A percentile compares a stretch with the other conserved stretches of the same genome.
Evolutionary conservation across 2,797 vertebrate species (phyloP).

Genomic region (Anguilla pacifica): DNA sequence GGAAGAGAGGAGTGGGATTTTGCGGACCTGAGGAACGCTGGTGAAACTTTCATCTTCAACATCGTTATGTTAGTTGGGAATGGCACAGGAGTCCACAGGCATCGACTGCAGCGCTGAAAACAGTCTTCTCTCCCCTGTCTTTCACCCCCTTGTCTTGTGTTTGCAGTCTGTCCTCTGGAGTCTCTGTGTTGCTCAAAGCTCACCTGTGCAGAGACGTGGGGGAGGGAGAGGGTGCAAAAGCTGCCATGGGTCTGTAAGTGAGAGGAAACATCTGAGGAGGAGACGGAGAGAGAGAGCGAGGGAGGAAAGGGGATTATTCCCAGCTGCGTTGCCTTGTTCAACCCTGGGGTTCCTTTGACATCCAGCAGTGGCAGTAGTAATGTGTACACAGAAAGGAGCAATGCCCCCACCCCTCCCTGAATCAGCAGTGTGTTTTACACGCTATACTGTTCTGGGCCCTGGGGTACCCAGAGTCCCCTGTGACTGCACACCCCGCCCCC

Average conservation of each 20-base stretch:
- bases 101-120: neutral
- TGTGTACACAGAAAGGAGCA: neutral
- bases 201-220: neutral
- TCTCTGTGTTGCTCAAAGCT: neutral
- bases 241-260: neutral
- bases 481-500: no score
- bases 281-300: no score
- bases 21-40: neutral
- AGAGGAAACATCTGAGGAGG: neutral
- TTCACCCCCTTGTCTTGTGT: neutral
- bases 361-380: neutral
- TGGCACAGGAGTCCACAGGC: neutral
- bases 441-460: neutral
- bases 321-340: neutral
- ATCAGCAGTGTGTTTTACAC: neutral
- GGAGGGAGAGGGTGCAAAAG: neutral
- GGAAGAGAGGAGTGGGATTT: neutral
- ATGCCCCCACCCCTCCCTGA: neutral
- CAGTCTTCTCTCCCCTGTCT: neutral
- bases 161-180: neutral
- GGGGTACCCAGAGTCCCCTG: neutral
- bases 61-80: neutral
- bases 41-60: neutral
- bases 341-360: neutral
- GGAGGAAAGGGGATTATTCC: neutral